Base-by-base conservation (phyloP, 1,140 invertebrate species). In the Anastrepha ludens region DNA sequence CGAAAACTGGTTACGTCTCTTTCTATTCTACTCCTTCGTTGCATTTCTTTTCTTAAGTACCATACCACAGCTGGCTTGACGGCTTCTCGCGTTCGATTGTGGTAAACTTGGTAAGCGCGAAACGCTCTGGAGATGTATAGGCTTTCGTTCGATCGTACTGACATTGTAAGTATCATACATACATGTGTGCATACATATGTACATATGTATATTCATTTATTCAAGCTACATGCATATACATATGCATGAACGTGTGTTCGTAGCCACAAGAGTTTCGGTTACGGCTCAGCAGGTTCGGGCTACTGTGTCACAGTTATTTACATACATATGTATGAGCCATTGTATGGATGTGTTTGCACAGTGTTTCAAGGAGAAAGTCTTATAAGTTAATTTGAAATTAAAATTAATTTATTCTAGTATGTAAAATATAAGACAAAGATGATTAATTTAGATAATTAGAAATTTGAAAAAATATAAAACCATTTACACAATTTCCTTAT, bases 1-100 rank as follows among this genome's bases (percentile, higher is more conserved):
- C 74, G 8, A 81, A 81, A 81, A 81, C 74, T 81, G 74, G 74
- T 81, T 81, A 55, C 44, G 6, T n/a, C 47, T 81, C 74, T 81
- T 55, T 81, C 47, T 29, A 55, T 81, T 81, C 47, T 55, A 81
- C 74, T 81, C 50, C n/a, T n/a, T 81, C 55, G 74, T 55, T 81
- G 47, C 50, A 81, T 81, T 81, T 81, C 74, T 81, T 55, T 50
- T 81, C 74, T 20, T 8, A n/a, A 15, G 1, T n/a, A 29, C n/a
- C 44, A 62, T 62, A n/a, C n/a, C 60, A 62, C 4, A 20, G 47
- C n/a, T 50, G n/a, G 47, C 15, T 78, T 78, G 50, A 44, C 50
- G 44, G 44, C 44, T 50, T 78, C 70, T 78, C 44, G 41, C 15
- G 17, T 81, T 81, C 15, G 47, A 11, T 81, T n/a, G 47, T 55